These are phyloP conservation scores for Aphis gossypii DNA, from an alignment of 1,140 invertebrate genomes.

Conservation along the genomic window DNA sequence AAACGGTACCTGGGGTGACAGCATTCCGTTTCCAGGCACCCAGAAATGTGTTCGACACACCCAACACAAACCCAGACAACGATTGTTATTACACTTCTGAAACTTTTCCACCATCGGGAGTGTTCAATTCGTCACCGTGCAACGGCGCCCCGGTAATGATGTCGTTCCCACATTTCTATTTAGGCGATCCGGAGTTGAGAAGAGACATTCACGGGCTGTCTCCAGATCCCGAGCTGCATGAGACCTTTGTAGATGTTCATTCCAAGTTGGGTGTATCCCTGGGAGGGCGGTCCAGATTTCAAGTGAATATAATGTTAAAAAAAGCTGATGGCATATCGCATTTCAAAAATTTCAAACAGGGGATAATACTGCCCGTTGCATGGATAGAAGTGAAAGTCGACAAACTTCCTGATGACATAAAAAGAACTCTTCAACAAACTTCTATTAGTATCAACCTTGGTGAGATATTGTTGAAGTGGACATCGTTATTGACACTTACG, in stretches of 20 bases:
- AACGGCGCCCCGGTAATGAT: slow-evolving; percentile 81
- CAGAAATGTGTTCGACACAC: slow-evolving; percentile 45
- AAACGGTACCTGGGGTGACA: slow-evolving; percentile 13
- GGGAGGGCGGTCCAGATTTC: slow-evolving; percentile 33
- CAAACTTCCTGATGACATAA: slow-evolving; percentile 49
- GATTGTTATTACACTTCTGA: slow-evolving; percentile 42
- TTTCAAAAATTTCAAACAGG: slow-evolving; percentile 41
- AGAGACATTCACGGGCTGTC: slow-evolving; percentile 75
- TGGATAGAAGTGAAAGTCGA: slow-evolving; percentile 53
- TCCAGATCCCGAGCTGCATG: slow-evolving; percentile 74
- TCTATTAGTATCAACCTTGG: slow-evolving; percentile 37
- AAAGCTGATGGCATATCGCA: slow-evolving; percentile 28
- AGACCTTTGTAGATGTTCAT: slow-evolving; percentile 66
- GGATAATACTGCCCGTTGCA: slow-evolving; percentile 44
- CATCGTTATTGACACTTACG: slow-evolving; percentile 44
- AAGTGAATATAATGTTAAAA: slow-evolving; percentile 48
- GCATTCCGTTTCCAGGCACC: slow-evolving; percentile 51
- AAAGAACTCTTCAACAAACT: slow-evolving; percentile 38
- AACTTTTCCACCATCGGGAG: slow-evolving; percentile 15
- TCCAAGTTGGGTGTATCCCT: slow-evolving; percentile 42
- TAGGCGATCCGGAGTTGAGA: slow-evolving; percentile 73
- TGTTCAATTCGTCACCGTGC: slow-evolving; percentile 56
- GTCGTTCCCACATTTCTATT: slow-evolving; percentile 88
- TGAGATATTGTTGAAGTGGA: slow-evolving; percentile 47
- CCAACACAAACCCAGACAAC: slow-evolving; percentile 43